Base-by-base conservation (phyloP, 2,797 vertebrate species). In the Tragelaphus eurycerus region DNA sequence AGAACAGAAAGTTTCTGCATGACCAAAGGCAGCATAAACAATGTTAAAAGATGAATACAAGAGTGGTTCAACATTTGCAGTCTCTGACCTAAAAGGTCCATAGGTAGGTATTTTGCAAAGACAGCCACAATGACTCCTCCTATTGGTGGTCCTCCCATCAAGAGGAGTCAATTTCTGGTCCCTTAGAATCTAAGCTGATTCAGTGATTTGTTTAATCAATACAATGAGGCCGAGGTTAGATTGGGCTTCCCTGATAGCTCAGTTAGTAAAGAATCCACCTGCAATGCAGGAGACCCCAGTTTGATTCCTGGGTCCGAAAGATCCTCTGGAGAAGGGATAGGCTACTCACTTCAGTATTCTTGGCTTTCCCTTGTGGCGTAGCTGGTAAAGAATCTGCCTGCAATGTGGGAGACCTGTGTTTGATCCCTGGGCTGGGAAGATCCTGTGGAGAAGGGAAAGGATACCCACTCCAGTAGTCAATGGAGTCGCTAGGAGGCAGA, bases 91-190 rank as follows among this genome's bases (percentile, higher is more conserved):
- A 50, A 81, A 81, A 93, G 15, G n/a, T 95, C 43, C 43, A 50
- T 29, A 82, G n/a, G 76, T 74, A 57, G 78, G 23, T 67, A 88
- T 71, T 90, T 92, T 93, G 13, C 83, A 96, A 95, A 95, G 85
- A 34, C 9, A 48, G n/a, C 17, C 27, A 52, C 1, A 92, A 43
- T 64, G 59, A 83, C 67, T 62, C 21, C 19, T 83, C 13, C 50
- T 11, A 62, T 74, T 90, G 38, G 1, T 62, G 27, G 14, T 59
- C 34, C 23, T 93, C 25, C n/a, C 21, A 50, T 57, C 15, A 81
- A 90, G 29, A 93, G 12, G 76, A 88, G 82, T n/a, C 55, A 67
- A 43, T 55, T 94, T 95, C 34, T 14, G 21, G 17, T 81, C 16
- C n/a, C 9, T 52, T 31, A 89, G 48, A 54, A 87, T 83, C 78